phyloP scores from a whole-genome alignment of 2,888 invertebrate species.

The Polydrusus cervinus region DNA sequence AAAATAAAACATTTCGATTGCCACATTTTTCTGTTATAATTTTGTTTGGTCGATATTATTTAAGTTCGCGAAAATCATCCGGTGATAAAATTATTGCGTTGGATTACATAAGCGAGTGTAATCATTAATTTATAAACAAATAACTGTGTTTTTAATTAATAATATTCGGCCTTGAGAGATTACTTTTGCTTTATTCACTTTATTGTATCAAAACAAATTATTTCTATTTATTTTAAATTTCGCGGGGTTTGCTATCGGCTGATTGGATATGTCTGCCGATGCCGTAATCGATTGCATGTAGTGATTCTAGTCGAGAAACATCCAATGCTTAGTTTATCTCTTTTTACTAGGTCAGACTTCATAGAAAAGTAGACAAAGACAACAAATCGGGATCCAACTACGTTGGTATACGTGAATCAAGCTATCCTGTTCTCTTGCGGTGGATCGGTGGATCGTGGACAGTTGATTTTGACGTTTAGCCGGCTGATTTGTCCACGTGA shows the following conservation, averaged over 20 bases:
- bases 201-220: not conserved
- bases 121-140: no score
- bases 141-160: not conserved
- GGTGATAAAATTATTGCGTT: not conserved
- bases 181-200: no score
- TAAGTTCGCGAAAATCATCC: not conserved
- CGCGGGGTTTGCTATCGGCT: slow-evolving; percentile 32
- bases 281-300: no score
- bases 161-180: not conserved
- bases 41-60: not conserved
- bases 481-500: slow-evolving; percentile 69
- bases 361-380: no score
- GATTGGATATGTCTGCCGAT: slow-evolving; percentile 3
- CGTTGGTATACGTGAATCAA: no score
- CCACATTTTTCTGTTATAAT: not conserved
- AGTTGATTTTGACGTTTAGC: slow-evolving; percentile 42
- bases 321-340: no score
- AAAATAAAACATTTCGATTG: not conserved
- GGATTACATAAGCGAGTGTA: no score
- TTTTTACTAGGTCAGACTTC: no score
- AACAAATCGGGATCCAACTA: no score
- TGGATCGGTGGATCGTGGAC: not conserved
- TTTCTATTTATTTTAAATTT: slow-evolving; percentile 16
- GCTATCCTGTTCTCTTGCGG: no score
- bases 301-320: no score